Evolutionary conservation across 2,888 invertebrate genomes (phyloP).

Genomic region (Leucophenga maculata): DNA sequence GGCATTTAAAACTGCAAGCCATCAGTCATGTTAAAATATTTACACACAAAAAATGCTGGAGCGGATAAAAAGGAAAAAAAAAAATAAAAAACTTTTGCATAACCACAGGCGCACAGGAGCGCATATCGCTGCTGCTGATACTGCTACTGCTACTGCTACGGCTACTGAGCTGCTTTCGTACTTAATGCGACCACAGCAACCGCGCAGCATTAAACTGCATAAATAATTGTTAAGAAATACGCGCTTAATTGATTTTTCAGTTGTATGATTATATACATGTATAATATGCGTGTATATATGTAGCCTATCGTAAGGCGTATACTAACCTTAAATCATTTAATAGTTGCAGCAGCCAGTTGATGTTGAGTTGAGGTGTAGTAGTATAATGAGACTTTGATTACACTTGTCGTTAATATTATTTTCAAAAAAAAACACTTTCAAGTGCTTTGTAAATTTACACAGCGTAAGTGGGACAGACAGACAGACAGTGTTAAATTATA

Average conservation of each 20-base stretch:
- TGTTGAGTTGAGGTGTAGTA: background rate
- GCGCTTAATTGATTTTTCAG: constrained; percentile 17
- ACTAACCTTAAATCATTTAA: constrained; percentile 8
- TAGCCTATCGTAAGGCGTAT: background rate
- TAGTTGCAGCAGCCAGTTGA: background rate
- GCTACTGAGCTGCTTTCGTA: too few species aligned
- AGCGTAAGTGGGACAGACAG: background rate
- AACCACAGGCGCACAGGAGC: background rate
- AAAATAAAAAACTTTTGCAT: background rate
- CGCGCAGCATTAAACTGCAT: constrained; percentile 7
- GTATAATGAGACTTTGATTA: constrained; percentile 2
- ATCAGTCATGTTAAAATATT: constrained; percentile 1
- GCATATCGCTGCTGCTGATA: too few species aligned
- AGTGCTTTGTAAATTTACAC: constrained; percentile 21
- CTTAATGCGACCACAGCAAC: background rate
- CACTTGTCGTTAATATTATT: constrained; percentile 4
- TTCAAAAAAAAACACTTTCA: background rate
- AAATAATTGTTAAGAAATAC: constrained; percentile 9
- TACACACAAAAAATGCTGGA: background rate
- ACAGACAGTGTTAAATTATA: too few species aligned
- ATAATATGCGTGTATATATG: background rate
- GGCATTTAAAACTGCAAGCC: constrained; percentile 12
- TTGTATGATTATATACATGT: background rate
- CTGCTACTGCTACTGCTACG: too few species aligned
- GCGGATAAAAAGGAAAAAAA: background rate